phyloP scores from a whole-genome alignment of 2,113 vertebrate species.

The Hydrolagus affinis region DNA sequence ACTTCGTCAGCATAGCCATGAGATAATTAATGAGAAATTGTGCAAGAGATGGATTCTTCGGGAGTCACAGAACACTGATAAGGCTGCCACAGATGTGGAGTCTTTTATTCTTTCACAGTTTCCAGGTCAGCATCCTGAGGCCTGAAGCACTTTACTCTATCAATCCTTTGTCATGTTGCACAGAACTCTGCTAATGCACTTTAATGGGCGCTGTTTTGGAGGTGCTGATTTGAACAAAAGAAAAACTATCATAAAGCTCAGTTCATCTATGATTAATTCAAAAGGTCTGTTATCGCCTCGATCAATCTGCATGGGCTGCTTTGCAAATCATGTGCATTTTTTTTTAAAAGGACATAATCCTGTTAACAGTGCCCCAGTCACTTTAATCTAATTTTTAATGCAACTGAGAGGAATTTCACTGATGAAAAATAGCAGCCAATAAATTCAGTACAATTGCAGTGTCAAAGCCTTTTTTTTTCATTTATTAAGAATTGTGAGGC shows the following conservation, averaged over 20 bases:
- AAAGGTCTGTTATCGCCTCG: neutral
- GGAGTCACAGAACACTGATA: constrained; percentile 38
- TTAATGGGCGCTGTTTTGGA: constrained; percentile 33
- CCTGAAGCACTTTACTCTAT: constrained; percentile 34
- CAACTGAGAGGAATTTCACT: constrained; percentile 15
- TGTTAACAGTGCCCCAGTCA: constrained; percentile 8
- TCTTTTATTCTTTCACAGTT: constrained; percentile 36
- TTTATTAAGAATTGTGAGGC: constrained; percentile 12
- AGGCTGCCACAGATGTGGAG: constrained; percentile 34
- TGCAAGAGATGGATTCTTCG: constrained; percentile 33
- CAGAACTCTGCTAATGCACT: constrained; percentile 30
- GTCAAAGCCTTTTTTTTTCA: neutral
- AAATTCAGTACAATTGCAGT: constrained; percentile 17
- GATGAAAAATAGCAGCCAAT: constrained; percentile 19
- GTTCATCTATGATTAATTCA: constrained; percentile 3
- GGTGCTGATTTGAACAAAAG: constrained; percentile 23
- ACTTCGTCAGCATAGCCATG: constrained; percentile 29
- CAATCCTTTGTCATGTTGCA: constrained; percentile 30
- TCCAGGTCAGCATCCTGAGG: constrained; percentile 31
- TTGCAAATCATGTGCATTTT: neutral
- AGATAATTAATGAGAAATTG: constrained; percentile 38
- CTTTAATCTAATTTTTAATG: constrained; percentile 21
- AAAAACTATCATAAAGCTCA: neutral
- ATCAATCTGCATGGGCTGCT: neutral
- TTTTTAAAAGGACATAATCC: constrained; percentile 20